Conservation (phyloP, 2,113 vertebrate species). For the Callipepla squamata region DNA sequence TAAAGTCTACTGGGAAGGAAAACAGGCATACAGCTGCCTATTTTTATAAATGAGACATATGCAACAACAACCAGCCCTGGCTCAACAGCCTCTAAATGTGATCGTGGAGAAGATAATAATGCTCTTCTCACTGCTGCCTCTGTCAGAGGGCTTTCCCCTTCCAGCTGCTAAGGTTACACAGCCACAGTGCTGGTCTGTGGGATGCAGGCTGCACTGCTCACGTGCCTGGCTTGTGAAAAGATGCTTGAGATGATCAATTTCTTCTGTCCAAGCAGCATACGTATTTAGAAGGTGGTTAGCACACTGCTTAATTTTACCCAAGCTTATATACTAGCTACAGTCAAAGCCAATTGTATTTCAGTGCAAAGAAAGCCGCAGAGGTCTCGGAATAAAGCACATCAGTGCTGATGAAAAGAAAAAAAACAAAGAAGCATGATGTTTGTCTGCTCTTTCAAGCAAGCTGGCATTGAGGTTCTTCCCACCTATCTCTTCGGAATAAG, state of each 20-base stretch:
- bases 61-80: neutral
- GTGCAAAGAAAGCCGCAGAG: neutral
- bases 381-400: neutral
- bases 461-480: neutral
- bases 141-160: neutral
- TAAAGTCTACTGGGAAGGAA: neutral
- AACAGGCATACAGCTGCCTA: neutral
- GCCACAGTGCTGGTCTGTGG: neutral
- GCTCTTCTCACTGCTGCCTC: slow-evolving; percentile 1
- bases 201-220: neutral
- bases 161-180: neutral
- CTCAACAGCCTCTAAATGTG: slow-evolving; percentile 13
- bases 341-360: neutral
- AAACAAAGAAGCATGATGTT: accelerated
- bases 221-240: neutral
- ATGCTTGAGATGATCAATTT: neutral
- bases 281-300: neutral
- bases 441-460: neutral
- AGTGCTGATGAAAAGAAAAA: neutral
- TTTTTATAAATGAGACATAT: neutral
- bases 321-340: neutral
- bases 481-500: neutral
- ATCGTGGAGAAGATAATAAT: neutral
- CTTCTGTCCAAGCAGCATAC: neutral
- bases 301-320: neutral